phyloP scores from a whole-genome alignment of 2,888 invertebrate species.

The Caenorhabditis japonica region DNA sequence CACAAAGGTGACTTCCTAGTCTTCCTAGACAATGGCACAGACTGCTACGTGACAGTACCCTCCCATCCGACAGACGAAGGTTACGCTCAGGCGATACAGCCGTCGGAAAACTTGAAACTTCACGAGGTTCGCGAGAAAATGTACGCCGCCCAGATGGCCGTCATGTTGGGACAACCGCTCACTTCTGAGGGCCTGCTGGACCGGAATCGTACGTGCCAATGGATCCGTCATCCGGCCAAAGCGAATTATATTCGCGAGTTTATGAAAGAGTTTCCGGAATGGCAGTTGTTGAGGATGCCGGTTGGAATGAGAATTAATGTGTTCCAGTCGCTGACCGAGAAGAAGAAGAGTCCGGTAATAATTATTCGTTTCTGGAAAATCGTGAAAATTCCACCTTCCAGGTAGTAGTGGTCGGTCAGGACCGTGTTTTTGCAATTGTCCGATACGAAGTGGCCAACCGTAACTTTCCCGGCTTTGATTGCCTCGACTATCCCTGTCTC shows the following conservation, averaged over 20 bases:
- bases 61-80: background rate
- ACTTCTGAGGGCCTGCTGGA: conserved; percentile 11
- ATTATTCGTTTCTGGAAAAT: background rate
- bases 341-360: background rate
- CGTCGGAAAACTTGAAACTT: background rate
- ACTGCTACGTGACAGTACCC: conserved; percentile 42
- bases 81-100: background rate
- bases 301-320: conserved; percentile 18
- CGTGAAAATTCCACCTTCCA: background rate
- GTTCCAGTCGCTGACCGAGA: background rate
- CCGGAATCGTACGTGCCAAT: background rate
- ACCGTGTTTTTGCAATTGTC: conserved; percentile 37
- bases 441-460: background rate
- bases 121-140: conserved; percentile 1
- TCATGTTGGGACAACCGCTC: conserved; percentile 35
- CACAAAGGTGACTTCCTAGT: conserved; percentile 29
- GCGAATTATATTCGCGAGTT: conserved; percentile 9
- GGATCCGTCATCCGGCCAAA: conserved; percentile 3
- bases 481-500: conserved; percentile 39
- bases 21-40: conserved; percentile 54
- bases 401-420: conserved; percentile 19
- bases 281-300: conserved; percentile 56
- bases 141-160: conserved; percentile 8
- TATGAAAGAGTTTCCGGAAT: conserved; percentile 58
- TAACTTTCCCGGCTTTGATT: conserved; percentile 5